Evolutionary conservation across 2,797 vertebrate genomes (phyloP), one percentile per base, ranked within the genome.

Genomic region (Macropodus opercularis): DNA sequence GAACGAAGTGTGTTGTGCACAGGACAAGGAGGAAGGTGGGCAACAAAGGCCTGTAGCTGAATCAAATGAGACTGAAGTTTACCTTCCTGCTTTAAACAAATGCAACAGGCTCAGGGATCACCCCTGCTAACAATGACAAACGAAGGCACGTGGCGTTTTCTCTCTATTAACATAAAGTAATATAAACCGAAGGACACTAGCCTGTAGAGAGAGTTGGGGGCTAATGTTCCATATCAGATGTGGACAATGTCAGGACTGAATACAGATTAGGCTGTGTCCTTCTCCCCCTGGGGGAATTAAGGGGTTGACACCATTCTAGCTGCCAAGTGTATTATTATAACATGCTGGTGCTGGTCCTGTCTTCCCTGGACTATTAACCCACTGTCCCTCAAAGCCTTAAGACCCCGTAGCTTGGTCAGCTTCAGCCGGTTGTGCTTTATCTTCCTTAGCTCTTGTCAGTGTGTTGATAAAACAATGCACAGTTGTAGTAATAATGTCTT

Each of bases 121-220:
- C 81, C 84, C 82, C 91, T 86, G 91, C 90, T 98, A 98, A 98
- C 96, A 95, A 98, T 96, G 97, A 98, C 96, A 96, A 97, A 98
- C 92, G 95, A 96, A 93, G 93, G 93, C 96, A 93, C 93, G 91
- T 94, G 92, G 94, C 94, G 94, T 97, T 97, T 96, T 96, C 95
- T 94, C 89, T 97, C 94, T 98, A 99, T 99, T 97, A 97, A 98
- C 96, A 98, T 98, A 97, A 96, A 98, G 96, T 95, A 98, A 97
- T 96, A 97, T 95, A 97, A 96, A 96, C 95, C 95, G 95, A 98
- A 97, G 96, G 96, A 97, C 96, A 97, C 94, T 94, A 95, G 95
- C 96, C 95, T 97, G 94, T 95, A 95, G 96, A 97, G 95, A 96
- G 96, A 95, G 95, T 96, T 96, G 95, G 95, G 92, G 95, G 95